These are phyloP conservation scores for Myiopsitta monachus DNA, from an alignment of 2,113 vertebrate genomes.

Conservation along the genomic window DNA sequence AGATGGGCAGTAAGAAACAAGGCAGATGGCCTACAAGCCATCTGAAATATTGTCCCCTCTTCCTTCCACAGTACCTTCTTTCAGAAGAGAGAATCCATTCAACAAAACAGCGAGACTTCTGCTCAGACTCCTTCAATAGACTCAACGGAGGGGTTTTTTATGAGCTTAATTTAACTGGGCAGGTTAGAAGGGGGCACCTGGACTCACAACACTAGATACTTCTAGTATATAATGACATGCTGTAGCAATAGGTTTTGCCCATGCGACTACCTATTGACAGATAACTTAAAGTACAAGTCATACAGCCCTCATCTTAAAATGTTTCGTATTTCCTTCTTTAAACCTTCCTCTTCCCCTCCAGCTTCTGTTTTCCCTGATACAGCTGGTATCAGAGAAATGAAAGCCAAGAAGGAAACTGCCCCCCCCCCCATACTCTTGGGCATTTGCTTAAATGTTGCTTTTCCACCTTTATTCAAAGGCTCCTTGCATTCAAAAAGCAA, in stretches of 20 bases:
- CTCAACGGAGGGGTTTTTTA: not conserved
- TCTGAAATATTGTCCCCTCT: not conserved
- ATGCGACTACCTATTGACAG: not conserved
- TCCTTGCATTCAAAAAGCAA: not conserved
- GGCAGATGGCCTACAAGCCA: not conserved
- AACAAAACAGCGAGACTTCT: not conserved
- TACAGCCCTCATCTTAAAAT: not conserved
- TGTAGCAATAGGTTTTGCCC: not conserved
- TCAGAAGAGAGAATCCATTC: not conserved
- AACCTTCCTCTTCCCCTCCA: not conserved
- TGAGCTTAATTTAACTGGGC: not conserved
- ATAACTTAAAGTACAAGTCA: not conserved
- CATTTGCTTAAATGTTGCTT: not conserved
- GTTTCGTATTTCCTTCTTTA: not conserved
- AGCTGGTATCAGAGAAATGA: not conserved
- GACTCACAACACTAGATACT: not conserved
- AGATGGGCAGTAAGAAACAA: not conserved
- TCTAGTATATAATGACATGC: not conserved
- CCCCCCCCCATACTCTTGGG: no score
- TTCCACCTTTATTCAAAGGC: not conserved
- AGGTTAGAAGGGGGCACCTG: not conserved
- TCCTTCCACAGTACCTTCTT: not conserved
- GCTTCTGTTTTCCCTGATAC: not conserved
- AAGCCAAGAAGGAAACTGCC: not conserved
- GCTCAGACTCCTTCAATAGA: not conserved